Evolutionary conservation across 2,113 vertebrate species (phyloP), one percentile per base, ranked within the genome.

Genomic region (Lathamus discolor): DNA sequence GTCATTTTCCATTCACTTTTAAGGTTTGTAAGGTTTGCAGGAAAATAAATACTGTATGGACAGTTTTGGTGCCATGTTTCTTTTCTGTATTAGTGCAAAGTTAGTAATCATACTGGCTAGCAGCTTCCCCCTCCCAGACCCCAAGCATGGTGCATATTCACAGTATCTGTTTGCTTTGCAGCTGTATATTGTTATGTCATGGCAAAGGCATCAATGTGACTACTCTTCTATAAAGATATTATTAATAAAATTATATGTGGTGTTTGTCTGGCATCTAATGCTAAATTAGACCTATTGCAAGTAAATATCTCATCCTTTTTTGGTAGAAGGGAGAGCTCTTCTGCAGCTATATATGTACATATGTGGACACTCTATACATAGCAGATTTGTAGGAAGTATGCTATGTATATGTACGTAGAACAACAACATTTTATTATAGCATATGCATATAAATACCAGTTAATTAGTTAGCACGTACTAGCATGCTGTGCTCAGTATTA

Each of bases 1-100:
- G 93, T 86, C 62, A 63, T 95, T 94, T 93, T 86, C 87, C 72
- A 68, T 88, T 17, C 92, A 64, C 79, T 87, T 83, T 54, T 17
- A 28, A 86, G 90, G 81, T 35, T 87, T 83, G 46, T 19, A 28
- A 83, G 90, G 78, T 80, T 91, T 19, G 19, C 55, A 9, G 0
- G 9, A 3, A 28, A 37, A 61, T 6, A 28, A 76, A 74, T 59
- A 11, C 11, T 55, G 3, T 63, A 5, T 17, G 24, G 86, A 10
- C 37, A 5, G 86, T 24, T 59, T 37, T 5, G 64, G 37, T 68
- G 83, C 74, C 13, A 66, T 17, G 85, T 37, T 52, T 75, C 16
- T 41, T 43, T 17, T 9, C 68, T 27, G 24, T 25, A 4, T 28
- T 9, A 63, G 41, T 81, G 85, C 79, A 51, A 88, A 97, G 92